Conservation (phyloP, 2,888 invertebrate species). For the Dione vanillae region DNA sequence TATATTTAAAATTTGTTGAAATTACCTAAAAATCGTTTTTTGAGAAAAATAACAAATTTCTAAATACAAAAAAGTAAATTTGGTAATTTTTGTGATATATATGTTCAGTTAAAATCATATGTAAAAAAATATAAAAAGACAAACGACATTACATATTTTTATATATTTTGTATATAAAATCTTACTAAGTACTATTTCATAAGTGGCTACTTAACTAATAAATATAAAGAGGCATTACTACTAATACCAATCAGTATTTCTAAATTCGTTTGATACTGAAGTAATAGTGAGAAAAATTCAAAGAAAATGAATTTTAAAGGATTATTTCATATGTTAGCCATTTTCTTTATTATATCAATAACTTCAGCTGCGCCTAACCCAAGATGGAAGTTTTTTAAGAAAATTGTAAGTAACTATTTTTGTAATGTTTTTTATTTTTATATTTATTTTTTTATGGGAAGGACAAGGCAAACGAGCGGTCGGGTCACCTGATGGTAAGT, state of each 20-base stretch:
- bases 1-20: too few species aligned
- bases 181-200: neutral
- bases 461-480: too few species aligned
- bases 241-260: neutral
- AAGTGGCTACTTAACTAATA: neutral
- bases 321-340: constrained; percentile 32
- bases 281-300: constrained; percentile 15
- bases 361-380: constrained; percentile 32
- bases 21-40: too few species aligned
- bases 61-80: too few species aligned
- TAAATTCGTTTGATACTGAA: neutral
- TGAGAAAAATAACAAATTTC: too few species aligned
- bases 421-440: too few species aligned
- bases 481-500: too few species aligned
- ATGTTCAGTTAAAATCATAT: too few species aligned
- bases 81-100: too few species aligned
- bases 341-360: constrained; percentile 35
- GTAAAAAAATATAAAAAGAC: neutral
- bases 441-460: too few species aligned
- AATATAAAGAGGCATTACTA: constrained; percentile 9
- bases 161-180: neutral
- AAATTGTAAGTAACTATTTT: constrained; percentile 44
- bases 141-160: neutral
- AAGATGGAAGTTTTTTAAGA: constrained; percentile 47
- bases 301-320: constrained; percentile 44